phyloP scores from a whole-genome alignment of 1,140 invertebrate genomes.

The Gryllus bimaculatus region DNA sequence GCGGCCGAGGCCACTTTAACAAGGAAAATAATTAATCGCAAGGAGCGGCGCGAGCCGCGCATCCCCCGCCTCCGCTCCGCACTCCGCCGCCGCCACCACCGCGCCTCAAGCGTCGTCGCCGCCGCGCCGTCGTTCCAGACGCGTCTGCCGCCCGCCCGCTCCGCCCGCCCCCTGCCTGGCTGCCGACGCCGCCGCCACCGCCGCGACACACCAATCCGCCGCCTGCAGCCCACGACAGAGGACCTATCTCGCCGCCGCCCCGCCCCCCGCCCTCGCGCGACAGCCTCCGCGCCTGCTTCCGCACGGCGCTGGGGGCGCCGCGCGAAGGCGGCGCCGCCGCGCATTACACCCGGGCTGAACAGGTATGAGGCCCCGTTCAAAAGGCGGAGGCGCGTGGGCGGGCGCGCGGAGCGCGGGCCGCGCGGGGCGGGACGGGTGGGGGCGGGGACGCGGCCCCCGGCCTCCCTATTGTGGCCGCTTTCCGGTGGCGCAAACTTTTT shows the following conservation, averaged over 20 bases:
- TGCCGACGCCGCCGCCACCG: not conserved
- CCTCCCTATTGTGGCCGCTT: not conserved
- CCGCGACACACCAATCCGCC: not conserved
- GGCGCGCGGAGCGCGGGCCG: too few species aligned
- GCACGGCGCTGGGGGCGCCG: not conserved
- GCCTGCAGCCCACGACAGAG: too few species aligned
- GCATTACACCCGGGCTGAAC: not conserved
- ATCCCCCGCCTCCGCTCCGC: not conserved
- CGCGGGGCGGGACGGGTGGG: too few species aligned
- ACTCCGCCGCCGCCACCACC: too few species aligned
- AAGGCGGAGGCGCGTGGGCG: not conserved
- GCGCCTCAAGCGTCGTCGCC: too few species aligned
- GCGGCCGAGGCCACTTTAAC: not conserved
- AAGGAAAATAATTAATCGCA: constrained; percentile 1
- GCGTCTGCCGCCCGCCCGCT: too few species aligned
- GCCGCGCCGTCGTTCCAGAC: too few species aligned
- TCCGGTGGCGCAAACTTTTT: not conserved
- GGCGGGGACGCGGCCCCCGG: not conserved
- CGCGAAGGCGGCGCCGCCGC: not conserved
- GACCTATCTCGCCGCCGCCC: too few species aligned
- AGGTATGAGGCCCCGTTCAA: not conserved
- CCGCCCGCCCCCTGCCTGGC: too few species aligned
- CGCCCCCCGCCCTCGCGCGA: not conserved
- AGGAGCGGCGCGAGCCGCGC: not conserved
- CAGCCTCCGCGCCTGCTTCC: not conserved